These are phyloP conservation scores for Oreochromis spilurus DNA, from an alignment of 2,113 vertebrate genomes.

Conservation along the genomic window DNA sequence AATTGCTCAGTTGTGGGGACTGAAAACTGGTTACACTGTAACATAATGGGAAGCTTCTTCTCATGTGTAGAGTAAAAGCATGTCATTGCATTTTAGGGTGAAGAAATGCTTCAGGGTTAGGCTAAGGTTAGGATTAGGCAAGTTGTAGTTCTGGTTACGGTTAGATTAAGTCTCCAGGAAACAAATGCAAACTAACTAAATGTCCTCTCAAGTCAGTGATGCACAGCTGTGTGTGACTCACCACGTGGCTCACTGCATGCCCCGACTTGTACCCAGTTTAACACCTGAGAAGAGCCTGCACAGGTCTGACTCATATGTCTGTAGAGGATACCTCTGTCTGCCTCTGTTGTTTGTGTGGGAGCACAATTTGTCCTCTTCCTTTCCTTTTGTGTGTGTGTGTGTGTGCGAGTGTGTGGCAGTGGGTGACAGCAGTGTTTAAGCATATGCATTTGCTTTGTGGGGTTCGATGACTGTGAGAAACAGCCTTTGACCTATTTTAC, in stretches of 20 bases:
- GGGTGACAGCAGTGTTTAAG: neutral
- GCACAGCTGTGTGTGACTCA: constrained; percentile 29
- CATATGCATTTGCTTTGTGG: neutral
- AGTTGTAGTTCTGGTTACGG: neutral
- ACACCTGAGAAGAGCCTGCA: constrained; percentile 54
- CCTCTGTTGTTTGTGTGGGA: constrained; percentile 1
- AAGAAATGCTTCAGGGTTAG: neutral
- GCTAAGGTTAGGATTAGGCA: neutral
- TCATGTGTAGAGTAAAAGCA: neutral
- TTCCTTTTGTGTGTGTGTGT: neutral
- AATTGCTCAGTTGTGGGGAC: neutral
- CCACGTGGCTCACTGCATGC: constrained; percentile 42
- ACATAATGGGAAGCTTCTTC: neutral
- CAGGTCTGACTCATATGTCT: constrained; percentile 56
- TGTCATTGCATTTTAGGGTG: neutral
- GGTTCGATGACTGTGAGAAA: constrained; percentile 31
- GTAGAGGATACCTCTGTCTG: constrained; percentile 15
- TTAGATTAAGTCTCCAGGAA: neutral
- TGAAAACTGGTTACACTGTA: neutral
- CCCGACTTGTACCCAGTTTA: constrained; percentile 54
- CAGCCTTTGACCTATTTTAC: constrained; percentile 10
- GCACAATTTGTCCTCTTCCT: neutral
- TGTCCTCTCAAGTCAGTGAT: neutral
- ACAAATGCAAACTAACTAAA: neutral
- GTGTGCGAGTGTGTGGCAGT: neutral